Evolutionary conservation across 2,113 vertebrate species (phyloP).

Genomic region (Microcebus griseorufus): DNA sequence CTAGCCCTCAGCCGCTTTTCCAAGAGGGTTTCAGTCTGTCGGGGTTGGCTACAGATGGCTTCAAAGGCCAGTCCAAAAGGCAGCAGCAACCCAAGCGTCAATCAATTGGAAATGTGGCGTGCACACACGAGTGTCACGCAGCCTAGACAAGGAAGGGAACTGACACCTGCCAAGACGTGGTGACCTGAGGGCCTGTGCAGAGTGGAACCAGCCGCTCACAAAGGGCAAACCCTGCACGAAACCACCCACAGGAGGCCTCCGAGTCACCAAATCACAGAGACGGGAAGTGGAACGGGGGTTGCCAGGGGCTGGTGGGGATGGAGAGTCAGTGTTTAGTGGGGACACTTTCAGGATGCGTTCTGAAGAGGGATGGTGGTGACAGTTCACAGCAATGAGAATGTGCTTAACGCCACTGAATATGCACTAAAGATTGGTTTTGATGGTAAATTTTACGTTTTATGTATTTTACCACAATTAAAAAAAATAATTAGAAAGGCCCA

Average conservation of each 20-base stretch:
- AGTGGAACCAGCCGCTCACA: no score
- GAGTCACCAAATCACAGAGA: no score
- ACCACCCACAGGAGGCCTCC: fast-evolving
- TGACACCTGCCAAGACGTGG: fast-evolving
- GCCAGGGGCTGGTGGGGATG: fast-evolving
- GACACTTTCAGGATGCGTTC: not conserved
- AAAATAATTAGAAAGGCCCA: not conserved
- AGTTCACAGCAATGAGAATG: fast-evolving
- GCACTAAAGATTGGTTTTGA: fast-evolving
- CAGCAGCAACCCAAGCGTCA: not conserved
- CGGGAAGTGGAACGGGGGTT: fast-evolving
- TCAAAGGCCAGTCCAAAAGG: not conserved
- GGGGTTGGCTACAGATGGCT: fast-evolving
- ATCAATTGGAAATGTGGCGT: not conserved
- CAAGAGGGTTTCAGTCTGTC: not conserved
- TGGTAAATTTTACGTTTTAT: fast-evolving
- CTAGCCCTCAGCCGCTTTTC: not conserved
- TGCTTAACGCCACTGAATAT: fast-evolving
- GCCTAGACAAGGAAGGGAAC: not conserved
- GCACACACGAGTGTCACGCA: no score
- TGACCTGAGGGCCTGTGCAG: fast-evolving
- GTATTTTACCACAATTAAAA: not conserved
- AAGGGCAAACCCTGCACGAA: fast-evolving
- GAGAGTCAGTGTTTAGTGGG: fast-evolving
- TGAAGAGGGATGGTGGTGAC: fast-evolving